A percentile compares a stretch with the other conserved stretches of the same genome.
phyloP scores from a whole-genome alignment of 2,113 vertebrate genomes.

The Elanoides forficatus region DNA sequence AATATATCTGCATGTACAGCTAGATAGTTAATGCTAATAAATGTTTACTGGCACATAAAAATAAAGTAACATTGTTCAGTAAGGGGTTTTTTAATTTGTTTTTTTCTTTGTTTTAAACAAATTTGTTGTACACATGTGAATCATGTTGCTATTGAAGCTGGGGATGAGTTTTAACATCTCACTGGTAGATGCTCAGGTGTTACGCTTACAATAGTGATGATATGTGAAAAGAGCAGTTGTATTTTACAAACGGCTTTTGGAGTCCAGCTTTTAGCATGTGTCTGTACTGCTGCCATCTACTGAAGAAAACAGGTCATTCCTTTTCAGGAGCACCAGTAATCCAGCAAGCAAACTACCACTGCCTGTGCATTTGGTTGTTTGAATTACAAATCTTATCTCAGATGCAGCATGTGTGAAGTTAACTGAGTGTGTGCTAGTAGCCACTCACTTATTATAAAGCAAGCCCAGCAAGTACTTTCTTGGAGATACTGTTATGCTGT shows the following conservation, averaged over 20 bases:
- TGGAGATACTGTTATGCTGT: background rate
- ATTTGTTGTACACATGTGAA: background rate
- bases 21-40: background rate
- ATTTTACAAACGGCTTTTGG: background rate
- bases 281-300: constrained; percentile 23
- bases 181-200: background rate
- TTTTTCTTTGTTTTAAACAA: background rate
- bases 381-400: background rate
- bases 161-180: background rate
- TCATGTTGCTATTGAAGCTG: background rate
- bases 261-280: background rate
- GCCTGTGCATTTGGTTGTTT: background rate
- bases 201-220: accelerated
- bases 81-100: background rate
- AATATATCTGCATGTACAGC: background rate
- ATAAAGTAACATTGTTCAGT: background rate
- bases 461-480: background rate
- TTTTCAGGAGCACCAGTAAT: background rate
- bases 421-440: accelerated
- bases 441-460: background rate
- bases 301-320: background rate
- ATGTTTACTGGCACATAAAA: background rate
- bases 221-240: background rate
- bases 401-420: background rate
- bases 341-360: background rate